phyloP scores from a whole-genome alignment of 2,888 invertebrate species.

The Acanthopleura granulata region DNA sequence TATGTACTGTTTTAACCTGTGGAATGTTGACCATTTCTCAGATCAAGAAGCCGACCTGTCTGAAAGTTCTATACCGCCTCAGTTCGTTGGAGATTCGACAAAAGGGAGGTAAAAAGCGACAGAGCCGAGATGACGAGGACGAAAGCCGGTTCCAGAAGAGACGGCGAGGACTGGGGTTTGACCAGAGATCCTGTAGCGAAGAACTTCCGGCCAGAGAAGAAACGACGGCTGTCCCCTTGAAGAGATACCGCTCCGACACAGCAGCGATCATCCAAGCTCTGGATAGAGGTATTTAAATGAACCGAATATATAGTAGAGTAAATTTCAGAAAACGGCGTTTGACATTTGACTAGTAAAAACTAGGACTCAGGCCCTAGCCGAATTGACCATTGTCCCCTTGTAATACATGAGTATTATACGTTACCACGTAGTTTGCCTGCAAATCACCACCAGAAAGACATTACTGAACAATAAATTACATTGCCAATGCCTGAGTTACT shows the following conservation, averaged over 20 bases:
- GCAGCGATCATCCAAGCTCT: conserved; percentile 74
- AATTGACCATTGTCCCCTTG: no score
- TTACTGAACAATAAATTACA: no score
- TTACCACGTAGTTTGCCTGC: no score
- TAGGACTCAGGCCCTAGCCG: no score
- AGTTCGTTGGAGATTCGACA: neutral
- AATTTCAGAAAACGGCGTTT: no score
- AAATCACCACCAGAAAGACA: no score
- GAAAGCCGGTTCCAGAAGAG: neutral
- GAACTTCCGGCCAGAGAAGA: neutral
- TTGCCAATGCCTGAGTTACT: no score
- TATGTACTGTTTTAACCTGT: no score
- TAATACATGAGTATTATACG: no score
- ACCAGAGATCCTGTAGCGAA: neutral
- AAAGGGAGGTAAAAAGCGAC: conserved; percentile 5
- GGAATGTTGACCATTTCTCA: neutral
- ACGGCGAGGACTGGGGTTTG: neutral
- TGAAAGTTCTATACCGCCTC: neutral
- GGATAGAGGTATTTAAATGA: conserved; percentile 33
- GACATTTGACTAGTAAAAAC: no score
- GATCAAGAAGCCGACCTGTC: neutral
- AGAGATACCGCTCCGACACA: conserved; percentile 80
- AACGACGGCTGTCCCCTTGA: neutral
- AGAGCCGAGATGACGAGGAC: neutral
- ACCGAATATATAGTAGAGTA: no score